Base-by-base conservation (phyloP, 2,888 invertebrate species). In the Synergus laeviventris region DNA sequence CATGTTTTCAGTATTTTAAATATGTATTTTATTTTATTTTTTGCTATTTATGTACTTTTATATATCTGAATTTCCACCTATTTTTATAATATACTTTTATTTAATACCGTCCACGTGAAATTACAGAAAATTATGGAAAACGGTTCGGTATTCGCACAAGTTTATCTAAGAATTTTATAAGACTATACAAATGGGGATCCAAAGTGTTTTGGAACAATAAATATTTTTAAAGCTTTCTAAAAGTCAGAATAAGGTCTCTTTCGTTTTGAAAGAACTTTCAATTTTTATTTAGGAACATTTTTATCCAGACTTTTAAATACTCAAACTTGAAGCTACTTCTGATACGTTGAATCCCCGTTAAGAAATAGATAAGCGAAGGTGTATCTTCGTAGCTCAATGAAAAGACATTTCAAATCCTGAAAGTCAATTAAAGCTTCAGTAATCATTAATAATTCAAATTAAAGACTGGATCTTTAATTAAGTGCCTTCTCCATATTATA, bases 371-470 rank as follows among this genome's bases (percentile, higher is more conserved):
- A 39, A 39, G 18, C 42, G 45, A 49, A 49, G 70, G 45, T 70
- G 45, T 70, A 45, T 3, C 70, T 70, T 70, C 70, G 70, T 70
- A 70, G 70, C 70, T 70, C 70, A 70, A 70, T 49, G 31, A 70
- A 49, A 70, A 70, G 70, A 70, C 45, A 70, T 70, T 70, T 45
- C 49, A 49, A 56, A 70, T 70, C 70, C 70, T 70, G 31, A n/a
- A 31, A 49, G 70, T 70, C 45, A 31, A 45, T 24, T 14, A 16
- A 18, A 42, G 49, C 70, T 45, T 70, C 45, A 49, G 24, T 70
- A 49, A 70, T 70, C 31, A 42, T 66, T 66, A 9, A 45, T 16
- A 66, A 49, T 21, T 24, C 24, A 45, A 49, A 70, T 70, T 45
- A 12, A 45, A 49, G 24, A 45, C 14, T 45, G 14, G 24, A 21